Evolutionary conservation across 2,113 vertebrate genomes (phyloP).

Genomic region (Zootoca vivipara): DNA sequence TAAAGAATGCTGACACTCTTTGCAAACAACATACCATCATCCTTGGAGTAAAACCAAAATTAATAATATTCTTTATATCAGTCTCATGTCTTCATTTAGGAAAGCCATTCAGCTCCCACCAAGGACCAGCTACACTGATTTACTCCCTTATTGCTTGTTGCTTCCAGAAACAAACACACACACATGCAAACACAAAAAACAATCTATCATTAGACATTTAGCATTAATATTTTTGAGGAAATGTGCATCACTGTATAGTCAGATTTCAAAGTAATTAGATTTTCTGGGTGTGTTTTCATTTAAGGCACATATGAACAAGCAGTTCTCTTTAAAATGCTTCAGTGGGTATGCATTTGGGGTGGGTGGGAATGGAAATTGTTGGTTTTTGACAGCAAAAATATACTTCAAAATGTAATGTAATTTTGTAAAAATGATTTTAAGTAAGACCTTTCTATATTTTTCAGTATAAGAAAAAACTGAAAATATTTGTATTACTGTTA

Average conservation of each 20-base stretch:
- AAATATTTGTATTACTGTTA: neutral
- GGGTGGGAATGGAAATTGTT: neutral
- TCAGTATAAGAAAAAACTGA: neutral
- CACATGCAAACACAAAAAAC: neutral
- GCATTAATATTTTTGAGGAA: constrained; percentile 3
- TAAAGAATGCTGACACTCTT: neutral
- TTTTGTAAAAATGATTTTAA: neutral
- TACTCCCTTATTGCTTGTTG: neutral
- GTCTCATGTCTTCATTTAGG: neutral
- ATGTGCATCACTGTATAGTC: neutral
- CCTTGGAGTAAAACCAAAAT: constrained; percentile 17
- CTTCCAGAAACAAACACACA: neutral
- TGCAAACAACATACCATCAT: neutral
- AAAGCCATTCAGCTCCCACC: neutral
- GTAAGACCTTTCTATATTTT: neutral
- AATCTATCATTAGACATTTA: neutral
- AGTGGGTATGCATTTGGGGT: neutral
- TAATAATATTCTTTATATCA: neutral
- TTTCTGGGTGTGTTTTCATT: constrained; percentile 13
- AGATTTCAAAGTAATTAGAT: constrained; percentile 18
- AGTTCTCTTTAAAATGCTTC: neutral
- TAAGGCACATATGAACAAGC: neutral
- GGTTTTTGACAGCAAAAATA: constrained; percentile 1
- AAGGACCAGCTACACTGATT: neutral
- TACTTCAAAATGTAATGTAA: neutral